phyloP scores from a whole-genome alignment of 2,113 vertebrate genomes.

The Lethenteron camtschaticum region DNA sequence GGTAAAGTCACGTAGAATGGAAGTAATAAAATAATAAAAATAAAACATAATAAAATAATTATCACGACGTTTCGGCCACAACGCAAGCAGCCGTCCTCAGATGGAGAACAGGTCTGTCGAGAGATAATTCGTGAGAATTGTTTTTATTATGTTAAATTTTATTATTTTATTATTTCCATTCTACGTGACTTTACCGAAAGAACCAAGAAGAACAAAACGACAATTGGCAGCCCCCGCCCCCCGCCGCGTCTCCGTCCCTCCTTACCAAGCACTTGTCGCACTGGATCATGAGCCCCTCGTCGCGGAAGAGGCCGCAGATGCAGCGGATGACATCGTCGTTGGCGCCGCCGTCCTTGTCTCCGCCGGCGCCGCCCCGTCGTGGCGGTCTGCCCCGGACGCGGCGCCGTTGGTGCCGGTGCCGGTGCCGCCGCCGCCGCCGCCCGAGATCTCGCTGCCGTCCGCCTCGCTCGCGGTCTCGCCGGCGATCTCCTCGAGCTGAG shows the following conservation, averaged over 20 bases:
- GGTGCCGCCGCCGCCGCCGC: slow-evolving; percentile 26
- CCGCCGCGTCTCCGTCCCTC: not conserved
- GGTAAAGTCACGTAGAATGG: too few species aligned
- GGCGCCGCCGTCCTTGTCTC: slow-evolving; percentile 22
- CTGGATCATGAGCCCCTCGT: slow-evolving; percentile 96
- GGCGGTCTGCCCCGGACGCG: not conserved
- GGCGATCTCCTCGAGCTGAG: slow-evolving; percentile 91
- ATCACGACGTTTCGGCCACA: too few species aligned
- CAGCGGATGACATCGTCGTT: slow-evolving; percentile 78
- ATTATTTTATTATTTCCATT: too few species aligned
- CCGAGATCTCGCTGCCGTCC: slow-evolving; percentile 69
- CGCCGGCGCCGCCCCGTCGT: slow-evolving; percentile 13
- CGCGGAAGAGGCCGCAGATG: slow-evolving; percentile 92
- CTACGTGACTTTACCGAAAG: too few species aligned
- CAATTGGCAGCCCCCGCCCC: too few species aligned
- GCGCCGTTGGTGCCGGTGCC: slow-evolving; percentile 10
- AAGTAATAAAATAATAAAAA: too few species aligned
- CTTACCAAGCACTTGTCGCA: slow-evolving; percentile 96
- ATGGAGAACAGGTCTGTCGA: too few species aligned
- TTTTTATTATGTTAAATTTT: too few species aligned
- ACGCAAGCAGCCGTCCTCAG: too few species aligned
- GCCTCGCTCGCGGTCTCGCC: slow-evolving; percentile 86
- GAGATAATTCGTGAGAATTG: too few species aligned
- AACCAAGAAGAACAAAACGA: too few species aligned
- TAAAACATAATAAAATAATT: too few species aligned